A percentile compares a stretch with the other conserved stretches of the same genome.
phyloP scores from a whole-genome alignment of 2,113 vertebrate species.

The Albula glossodonta region DNA sequence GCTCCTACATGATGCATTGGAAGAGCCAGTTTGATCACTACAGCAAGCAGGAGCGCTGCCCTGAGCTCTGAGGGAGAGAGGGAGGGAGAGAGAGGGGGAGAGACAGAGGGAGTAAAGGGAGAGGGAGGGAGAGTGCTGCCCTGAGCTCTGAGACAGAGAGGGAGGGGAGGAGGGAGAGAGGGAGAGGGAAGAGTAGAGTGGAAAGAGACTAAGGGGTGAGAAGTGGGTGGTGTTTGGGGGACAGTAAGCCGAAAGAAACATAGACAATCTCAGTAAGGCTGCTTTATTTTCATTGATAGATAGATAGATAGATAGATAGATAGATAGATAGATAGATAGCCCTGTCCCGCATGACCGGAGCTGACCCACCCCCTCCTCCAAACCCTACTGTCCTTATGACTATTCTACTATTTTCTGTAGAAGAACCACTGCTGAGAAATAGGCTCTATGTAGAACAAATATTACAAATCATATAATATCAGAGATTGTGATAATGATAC shows the following conservation, averaged over 20 bases:
- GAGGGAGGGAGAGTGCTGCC: no score
- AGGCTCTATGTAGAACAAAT: conserved; percentile 33
- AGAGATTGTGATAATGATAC: conserved; percentile 54
- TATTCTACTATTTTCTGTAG: conserved; percentile 58
- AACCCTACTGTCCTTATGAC: no score
- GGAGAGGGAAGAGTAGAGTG: conserved; percentile 30
- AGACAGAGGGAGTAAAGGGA: neutral
- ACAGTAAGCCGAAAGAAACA: no score
- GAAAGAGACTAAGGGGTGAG: neutral
- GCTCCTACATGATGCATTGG: conserved; percentile 95
- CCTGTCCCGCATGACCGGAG: no score
- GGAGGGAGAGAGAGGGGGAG: conserved; percentile 14
- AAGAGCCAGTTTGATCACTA: conserved; percentile 95
- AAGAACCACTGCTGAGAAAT: conserved; percentile 41
- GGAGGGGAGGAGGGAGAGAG: conserved; percentile 17
- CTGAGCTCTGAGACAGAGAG: neutral
- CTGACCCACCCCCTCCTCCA: no score
- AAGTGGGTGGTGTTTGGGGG: neutral
- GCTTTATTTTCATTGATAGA: no score
- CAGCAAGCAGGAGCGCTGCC: conserved; percentile 91
- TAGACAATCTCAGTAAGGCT: no score
- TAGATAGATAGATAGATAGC: no score
- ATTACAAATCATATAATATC: conserved; percentile 49
- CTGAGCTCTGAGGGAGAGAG: conserved; percentile 75
- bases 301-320: no score